These are phyloP conservation scores for Beaufortia kweichowensis DNA, from an alignment of 2,113 vertebrate genomes.

Conservation along the genomic window DNA sequence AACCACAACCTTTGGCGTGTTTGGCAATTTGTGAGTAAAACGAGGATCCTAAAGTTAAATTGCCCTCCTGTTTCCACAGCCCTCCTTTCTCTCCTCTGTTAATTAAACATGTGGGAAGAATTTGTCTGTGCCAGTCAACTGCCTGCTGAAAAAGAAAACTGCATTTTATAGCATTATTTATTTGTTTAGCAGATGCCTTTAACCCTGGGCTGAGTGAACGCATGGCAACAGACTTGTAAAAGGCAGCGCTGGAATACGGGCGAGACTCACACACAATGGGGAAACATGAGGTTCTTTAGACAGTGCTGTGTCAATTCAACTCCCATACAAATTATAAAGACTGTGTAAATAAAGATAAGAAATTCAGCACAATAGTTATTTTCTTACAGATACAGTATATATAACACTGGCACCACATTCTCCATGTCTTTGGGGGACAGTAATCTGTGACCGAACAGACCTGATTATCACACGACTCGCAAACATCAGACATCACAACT, in stretches of 20 bases:
- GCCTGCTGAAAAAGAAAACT: slow-evolving; percentile 54
- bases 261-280: slow-evolving; percentile 45
- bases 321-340: slow-evolving; percentile 42
- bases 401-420: too few relatives aligned
- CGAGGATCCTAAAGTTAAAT: slow-evolving; percentile 64
- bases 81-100: slow-evolving; percentile 52
- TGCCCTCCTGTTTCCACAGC: slow-evolving; percentile 48
- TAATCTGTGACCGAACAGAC: slow-evolving; percentile 59
- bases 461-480: slow-evolving; percentile 48
- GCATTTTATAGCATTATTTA: slow-evolving; percentile 68
- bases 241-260: slow-evolving; percentile 55
- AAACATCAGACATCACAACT: slow-evolving; percentile 42
- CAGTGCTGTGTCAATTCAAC: slow-evolving; percentile 30
- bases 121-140: slow-evolving; percentile 58
- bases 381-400: slow-evolving; percentile 5
- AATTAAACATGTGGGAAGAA: slow-evolving; percentile 69
- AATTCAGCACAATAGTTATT: neutral
- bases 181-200: slow-evolving; percentile 64
- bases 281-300: slow-evolving; percentile 58
- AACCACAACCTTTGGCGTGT: neutral
- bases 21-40: slow-evolving; percentile 63
- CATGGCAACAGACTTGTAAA: slow-evolving; percentile 61
- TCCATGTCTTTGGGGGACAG: too few relatives aligned
- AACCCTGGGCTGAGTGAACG: slow-evolving; percentile 44
- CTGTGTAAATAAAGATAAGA: slow-evolving; percentile 47